These are phyloP conservation scores for Cistogaster globosa DNA, from an alignment of 2,888 invertebrate species.

Conservation along the genomic window DNA sequence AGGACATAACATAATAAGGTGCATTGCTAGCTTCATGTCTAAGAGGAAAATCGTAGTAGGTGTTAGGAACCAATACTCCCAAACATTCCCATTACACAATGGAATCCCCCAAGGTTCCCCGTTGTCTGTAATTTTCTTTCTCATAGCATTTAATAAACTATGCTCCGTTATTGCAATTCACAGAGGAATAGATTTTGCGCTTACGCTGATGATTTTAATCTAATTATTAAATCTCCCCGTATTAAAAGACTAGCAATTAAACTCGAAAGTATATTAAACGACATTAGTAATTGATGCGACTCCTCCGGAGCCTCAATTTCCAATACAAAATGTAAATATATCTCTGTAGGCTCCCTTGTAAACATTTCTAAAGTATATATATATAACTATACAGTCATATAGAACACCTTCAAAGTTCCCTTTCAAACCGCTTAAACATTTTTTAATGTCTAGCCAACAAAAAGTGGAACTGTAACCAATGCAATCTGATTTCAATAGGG, in stretches of 20 bases:
- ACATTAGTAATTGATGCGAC: conserved; percentile 4
- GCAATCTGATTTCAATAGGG: neutral
- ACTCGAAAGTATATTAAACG: neutral
- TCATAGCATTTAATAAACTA: neutral
- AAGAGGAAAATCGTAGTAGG: neutral
- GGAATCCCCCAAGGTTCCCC: too few species aligned
- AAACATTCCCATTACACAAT: neutral
- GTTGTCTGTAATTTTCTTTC: neutral
- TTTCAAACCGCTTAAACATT: too few species aligned
- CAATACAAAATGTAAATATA: neutral
- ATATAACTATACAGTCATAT: neutral
- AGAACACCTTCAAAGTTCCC: too few species aligned
- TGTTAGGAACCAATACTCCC: neutral
- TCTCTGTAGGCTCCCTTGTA: too few species aligned
- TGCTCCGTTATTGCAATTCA: neutral
- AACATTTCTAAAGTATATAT: too few species aligned
- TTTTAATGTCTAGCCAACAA: too few species aligned
- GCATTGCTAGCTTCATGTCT: neutral
- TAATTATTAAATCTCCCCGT: too few species aligned
- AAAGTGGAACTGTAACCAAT: conserved; percentile 2
- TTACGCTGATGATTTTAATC: too few species aligned
- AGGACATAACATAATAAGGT: too few species aligned
- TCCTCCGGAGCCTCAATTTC: neutral
- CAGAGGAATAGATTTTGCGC: too few species aligned
- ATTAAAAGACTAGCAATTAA: too few species aligned